phyloP scores from a whole-genome alignment of 1,140 invertebrate species.

The Zaprionus lachaisei region DNA sequence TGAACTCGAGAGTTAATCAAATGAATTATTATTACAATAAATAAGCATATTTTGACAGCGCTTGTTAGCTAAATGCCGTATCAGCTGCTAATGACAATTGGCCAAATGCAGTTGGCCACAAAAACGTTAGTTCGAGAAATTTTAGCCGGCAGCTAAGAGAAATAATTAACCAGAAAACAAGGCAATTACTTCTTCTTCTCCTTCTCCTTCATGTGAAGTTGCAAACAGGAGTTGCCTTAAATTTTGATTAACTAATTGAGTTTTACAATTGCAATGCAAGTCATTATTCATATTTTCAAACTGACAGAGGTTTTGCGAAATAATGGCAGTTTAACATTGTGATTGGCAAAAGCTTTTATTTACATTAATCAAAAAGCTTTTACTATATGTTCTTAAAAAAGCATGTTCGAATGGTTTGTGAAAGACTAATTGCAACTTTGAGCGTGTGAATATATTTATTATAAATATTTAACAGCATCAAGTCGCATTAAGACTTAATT shows the following conservation, averaged over 20 bases:
- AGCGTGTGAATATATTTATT: not conserved
- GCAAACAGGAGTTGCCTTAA: not conserved
- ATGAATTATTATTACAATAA: constrained; percentile 81
- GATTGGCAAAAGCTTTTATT: not conserved
- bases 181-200: not conserved
- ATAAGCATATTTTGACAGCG: constrained; percentile 55
- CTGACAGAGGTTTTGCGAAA: not conserved
- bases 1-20: constrained; percentile 64
- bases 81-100: constrained; percentile 52
- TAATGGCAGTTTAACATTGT: not conserved
- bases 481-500: too few relatives aligned
- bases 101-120: constrained; percentile 3
- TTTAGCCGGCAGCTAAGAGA: constrained; percentile 4
- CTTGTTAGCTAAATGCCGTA: constrained; percentile 53
- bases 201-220: not conserved
- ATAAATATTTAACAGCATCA: not conserved
- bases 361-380: not conserved
- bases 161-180: constrained; percentile 10
- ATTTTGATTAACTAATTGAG: not conserved
- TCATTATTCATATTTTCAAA: not conserved
- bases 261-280: not conserved
- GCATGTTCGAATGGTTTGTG: not conserved
- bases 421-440: not conserved
- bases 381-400: not conserved
- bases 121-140: constrained; percentile 5